These are phyloP conservation scores for Elysia crispata DNA, from an alignment of 2,888 invertebrate genomes.

Conservation along the genomic window DNA sequence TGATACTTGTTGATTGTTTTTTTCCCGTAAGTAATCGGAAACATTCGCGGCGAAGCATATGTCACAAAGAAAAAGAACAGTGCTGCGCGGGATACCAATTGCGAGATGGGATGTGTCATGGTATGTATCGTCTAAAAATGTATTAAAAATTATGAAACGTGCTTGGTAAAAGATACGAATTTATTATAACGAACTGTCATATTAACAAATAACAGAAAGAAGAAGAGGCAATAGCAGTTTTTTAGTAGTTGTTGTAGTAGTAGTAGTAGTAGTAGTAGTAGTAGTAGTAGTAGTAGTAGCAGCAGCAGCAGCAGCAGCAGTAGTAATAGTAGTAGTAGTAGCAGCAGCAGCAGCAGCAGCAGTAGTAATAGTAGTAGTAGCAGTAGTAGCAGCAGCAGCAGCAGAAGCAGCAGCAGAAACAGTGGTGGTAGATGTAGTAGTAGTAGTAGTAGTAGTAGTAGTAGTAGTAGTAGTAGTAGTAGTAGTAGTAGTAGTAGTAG, in stretches of 20 bases:
- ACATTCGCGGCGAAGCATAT: slow-evolving; percentile 31
- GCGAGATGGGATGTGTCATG: slow-evolving; percentile 29
- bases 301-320: background rate
- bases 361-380: slow-evolving; percentile 9
- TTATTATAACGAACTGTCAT: too few species aligned
- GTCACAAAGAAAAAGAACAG: slow-evolving; percentile 28
- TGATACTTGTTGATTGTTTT: too few species aligned
- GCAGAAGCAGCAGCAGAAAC: too few species aligned
- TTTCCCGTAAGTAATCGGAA: slow-evolving; percentile 11
- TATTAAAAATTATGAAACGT: too few species aligned
- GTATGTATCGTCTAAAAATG: too few species aligned
- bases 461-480: too few species aligned
- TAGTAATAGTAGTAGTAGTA: slow-evolving; percentile 4
- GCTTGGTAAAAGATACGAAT: too few species aligned
- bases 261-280: slow-evolving; percentile 13
- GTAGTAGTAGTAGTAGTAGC: background rate
- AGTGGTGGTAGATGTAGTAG: too few species aligned
- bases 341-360: background rate
- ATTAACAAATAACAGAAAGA: too few species aligned
- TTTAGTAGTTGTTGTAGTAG: too few species aligned
- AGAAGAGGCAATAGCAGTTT: too few species aligned
- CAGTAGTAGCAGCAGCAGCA: background rate
- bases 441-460: slow-evolving; percentile 9
- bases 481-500: too few species aligned
- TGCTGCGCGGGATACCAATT: slow-evolving; percentile 24